A percentile compares a stretch with the other conserved stretches of the same genome.
phyloP scores from a whole-genome alignment of 2,888 invertebrate genomes.

The Lissocephala sabroskyi region DNA sequence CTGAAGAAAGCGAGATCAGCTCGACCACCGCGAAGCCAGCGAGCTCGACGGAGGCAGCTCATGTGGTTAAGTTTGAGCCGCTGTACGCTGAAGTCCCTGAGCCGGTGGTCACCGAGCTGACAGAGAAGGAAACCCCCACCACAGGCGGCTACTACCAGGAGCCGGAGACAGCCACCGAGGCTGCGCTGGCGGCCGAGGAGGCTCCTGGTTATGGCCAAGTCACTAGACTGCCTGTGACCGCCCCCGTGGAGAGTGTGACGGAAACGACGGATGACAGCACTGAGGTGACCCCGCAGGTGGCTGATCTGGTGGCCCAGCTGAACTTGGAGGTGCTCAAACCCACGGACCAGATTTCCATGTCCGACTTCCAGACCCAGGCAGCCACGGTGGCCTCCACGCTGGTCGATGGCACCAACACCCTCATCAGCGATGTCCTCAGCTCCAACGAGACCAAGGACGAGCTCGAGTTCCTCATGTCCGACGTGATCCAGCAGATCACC shows the following conservation, averaged over 20 bases:
- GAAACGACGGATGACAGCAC: constrained; percentile 30
- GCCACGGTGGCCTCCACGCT: constrained; percentile 71
- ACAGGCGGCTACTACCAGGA: constrained; percentile 12
- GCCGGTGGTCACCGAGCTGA: constrained; percentile 48
- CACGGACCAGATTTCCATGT: constrained; percentile 66
- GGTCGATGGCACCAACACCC: constrained; percentile 59
- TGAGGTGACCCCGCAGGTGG: constrained; percentile 46
- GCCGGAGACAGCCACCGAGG: constrained; percentile 1
- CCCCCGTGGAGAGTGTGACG: constrained; percentile 26
- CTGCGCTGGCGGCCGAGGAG: constrained; percentile 5
- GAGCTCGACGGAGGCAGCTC: constrained; percentile 19
- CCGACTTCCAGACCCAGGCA: constrained; percentile 69
- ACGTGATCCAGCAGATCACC: constrained; percentile 69
- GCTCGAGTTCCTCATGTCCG: constrained; percentile 68
- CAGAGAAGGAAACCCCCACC: constrained; percentile 23
- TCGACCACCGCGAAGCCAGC: constrained; percentile 16
- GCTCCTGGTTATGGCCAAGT: constrained; percentile 8
- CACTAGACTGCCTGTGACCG: constrained; percentile 39
- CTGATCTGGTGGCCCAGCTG: constrained; percentile 53
- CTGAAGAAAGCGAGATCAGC: constrained; percentile 25
- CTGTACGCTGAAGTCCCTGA: constrained; percentile 59
- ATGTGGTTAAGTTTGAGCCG: constrained; percentile 55
- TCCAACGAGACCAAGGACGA: constrained; percentile 67
- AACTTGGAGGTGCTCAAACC: constrained; percentile 55
- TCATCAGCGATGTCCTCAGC: constrained; percentile 40